Evolutionary conservation across 2,113 vertebrate genomes (phyloP).

Genomic region (Psittacara wagleri): DNA sequence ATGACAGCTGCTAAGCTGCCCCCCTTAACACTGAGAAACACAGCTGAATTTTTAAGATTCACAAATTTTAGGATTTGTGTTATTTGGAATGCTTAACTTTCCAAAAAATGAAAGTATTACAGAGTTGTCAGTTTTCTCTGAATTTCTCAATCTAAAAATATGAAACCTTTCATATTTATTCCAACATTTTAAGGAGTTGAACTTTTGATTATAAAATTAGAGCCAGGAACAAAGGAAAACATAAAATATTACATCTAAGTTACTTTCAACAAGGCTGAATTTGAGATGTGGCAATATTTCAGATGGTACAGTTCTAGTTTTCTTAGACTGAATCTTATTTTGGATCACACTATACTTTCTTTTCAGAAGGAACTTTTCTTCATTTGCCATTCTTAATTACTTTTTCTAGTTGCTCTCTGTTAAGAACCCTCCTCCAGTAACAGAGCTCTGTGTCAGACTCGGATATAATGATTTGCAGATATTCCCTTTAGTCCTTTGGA

Average conservation of each 20-base stretch:
- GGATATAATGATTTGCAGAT: not conserved
- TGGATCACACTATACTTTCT: not conserved
- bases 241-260: not conserved
- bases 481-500: not conserved
- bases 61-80: not conserved
- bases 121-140: not conserved
- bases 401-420: not conserved
- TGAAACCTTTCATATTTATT: not conserved
- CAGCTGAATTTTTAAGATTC: not conserved
- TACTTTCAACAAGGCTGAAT: not conserved
- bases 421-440: not conserved
- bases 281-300: not conserved
- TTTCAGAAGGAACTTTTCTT: not conserved
- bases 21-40: not conserved
- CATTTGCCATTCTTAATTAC: not conserved
- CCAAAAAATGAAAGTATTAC: not conserved
- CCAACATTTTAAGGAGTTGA: not conserved
- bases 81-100: not conserved
- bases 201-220: not conserved
- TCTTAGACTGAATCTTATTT: not conserved
- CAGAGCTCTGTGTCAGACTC: not conserved
- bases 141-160: not conserved
- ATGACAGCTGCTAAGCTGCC: not conserved
- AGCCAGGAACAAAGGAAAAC: not conserved
- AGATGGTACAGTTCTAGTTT: not conserved